Conservation (phyloP, 2,797 vertebrate species). For the Thamnophis elegans region DNA sequence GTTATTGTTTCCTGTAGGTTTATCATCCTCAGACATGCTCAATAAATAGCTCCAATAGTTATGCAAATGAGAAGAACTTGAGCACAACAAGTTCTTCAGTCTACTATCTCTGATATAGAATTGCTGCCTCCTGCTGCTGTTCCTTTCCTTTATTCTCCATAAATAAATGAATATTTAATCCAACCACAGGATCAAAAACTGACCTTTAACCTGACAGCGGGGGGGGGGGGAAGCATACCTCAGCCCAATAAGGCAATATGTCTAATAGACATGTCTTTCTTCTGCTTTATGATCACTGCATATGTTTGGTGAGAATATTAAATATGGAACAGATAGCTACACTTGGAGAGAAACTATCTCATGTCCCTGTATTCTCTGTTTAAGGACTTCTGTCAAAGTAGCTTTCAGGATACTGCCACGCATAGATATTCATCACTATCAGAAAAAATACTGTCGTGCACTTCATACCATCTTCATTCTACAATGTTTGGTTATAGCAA, state of each 20-base stretch:
- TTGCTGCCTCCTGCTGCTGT: not conserved
- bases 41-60: not conserved
- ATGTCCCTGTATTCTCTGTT: not conserved
- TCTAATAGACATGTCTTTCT: not conserved
- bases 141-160: not conserved
- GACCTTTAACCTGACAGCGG: not conserved
- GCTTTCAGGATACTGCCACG: not conserved
- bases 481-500: conserved; percentile 26
- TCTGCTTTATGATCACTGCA: not conserved
- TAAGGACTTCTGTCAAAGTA: not conserved
- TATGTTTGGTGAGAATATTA: not conserved
- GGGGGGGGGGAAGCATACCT: not conserved
- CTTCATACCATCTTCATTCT: conserved; percentile 21
- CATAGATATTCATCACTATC: not conserved
- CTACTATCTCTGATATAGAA: not conserved
- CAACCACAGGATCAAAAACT: not conserved
- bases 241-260: not conserved
- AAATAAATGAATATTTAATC: not conserved
- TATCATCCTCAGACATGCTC: not conserved
- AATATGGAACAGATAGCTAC: not conserved
- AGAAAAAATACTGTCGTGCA: not conserved
- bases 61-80: not conserved
- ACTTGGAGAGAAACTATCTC: not conserved
- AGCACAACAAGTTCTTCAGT: not conserved
- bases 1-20: not conserved